These are phyloP conservation scores for Seriola aureovittata DNA, from an alignment of 2,113 vertebrate genomes.

Conservation along the genomic window DNA sequence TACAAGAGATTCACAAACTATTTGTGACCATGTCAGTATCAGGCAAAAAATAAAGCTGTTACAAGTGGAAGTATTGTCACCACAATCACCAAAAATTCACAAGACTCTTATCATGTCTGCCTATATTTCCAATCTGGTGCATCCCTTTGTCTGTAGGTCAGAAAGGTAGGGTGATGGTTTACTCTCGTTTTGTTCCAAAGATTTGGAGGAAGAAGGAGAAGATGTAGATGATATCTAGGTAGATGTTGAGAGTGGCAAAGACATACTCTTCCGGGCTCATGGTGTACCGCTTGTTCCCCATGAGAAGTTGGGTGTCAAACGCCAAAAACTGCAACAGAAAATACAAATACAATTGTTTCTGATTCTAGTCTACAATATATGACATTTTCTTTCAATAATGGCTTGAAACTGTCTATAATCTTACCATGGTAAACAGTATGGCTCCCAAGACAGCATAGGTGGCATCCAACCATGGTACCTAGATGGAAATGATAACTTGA, in stretches of 20 bases:
- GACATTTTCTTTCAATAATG: background rate
- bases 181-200: conserved; percentile 90
- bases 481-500: background rate
- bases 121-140: background rate
- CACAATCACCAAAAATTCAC: conserved; percentile 31
- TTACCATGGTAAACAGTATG: conserved; percentile 92
- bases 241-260: conserved; percentile 96
- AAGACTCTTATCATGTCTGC: conserved; percentile 8
- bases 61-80: conserved; percentile 43
- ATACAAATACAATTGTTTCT: background rate
- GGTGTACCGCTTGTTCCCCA: conserved; percentile 90
- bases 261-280: conserved; percentile 95
- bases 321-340: conserved; percentile 89
- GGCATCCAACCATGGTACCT: conserved; percentile 93
- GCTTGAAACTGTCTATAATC: conserved; percentile 32
- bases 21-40: conserved; percentile 16
- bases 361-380: background rate
- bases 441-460: conserved; percentile 90
- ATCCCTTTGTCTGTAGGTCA: conserved; percentile 1
- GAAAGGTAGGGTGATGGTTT: conserved; percentile 48
- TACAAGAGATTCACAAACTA: conserved; percentile 35
- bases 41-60: conserved; percentile 44
- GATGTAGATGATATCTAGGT: conserved; percentile 94
- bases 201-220: conserved; percentile 95
- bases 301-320: conserved; percentile 94